A percentile compares a stretch with the other conserved stretches of the same genome.
Conservation (phyloP, 2,113 vertebrate genomes). For the Marcusenius ussheri region DNA sequence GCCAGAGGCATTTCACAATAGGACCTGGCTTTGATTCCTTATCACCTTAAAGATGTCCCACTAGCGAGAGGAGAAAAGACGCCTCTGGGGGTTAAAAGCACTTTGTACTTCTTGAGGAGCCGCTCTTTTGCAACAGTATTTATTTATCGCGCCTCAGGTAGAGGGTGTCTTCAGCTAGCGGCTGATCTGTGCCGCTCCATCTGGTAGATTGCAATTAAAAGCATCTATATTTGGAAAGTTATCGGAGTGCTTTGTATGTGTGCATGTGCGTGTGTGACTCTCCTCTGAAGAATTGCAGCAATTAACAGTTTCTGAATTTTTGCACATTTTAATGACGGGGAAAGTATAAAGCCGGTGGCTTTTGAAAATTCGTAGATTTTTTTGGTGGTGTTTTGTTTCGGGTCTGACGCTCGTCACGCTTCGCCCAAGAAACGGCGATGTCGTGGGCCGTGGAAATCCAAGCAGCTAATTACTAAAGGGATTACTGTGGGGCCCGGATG, state of each 20-base stretch:
- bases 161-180: neutral
- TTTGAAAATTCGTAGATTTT: neutral
- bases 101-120: neutral
- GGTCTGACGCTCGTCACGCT: neutral
- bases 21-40: neutral
- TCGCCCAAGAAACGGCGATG: constrained; percentile 3
- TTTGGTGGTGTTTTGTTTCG: neutral
- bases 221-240: neutral
- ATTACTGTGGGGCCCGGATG: neutral
- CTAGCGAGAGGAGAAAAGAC: neutral
- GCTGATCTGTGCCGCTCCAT: neutral
- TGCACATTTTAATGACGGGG: constrained; percentile 22
- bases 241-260: neutral
- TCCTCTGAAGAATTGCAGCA: constrained; percentile 1
- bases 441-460: neutral
- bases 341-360: neutral
- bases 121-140: neutral
- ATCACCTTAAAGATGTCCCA: neutral
- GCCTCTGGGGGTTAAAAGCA: neutral
- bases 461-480: neutral
- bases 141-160: neutral
- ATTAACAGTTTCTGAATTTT: constrained; percentile 20
- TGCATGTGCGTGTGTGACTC: neutral
- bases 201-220: constrained; percentile 15
- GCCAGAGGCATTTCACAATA: neutral